Evolutionary conservation across 2,113 vertebrate genomes (phyloP).

Genomic region (Carassius auratus): DNA sequence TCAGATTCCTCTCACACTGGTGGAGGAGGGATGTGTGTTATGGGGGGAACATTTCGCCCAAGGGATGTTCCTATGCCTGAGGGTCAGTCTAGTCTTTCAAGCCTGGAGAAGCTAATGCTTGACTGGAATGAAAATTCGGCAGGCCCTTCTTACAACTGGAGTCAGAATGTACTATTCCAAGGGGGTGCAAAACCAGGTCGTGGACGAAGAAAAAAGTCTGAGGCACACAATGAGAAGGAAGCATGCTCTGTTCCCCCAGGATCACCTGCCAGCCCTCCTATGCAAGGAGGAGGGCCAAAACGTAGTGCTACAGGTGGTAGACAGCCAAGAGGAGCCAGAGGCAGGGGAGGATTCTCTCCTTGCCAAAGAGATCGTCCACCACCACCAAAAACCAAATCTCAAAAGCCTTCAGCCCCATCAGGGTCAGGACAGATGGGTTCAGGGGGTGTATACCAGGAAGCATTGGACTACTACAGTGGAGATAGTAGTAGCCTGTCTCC

Average conservation of each 20-base stretch:
- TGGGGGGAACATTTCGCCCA: conserved; percentile 77
- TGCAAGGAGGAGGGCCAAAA: conserved; percentile 82
- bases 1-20: conserved; percentile 95
- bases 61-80: conserved; percentile 81
- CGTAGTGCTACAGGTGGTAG: conserved; percentile 86
- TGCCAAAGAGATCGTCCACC: conserved; percentile 88
- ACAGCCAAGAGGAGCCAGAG: conserved; percentile 84
- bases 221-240: conserved; percentile 83
- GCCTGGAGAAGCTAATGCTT: conserved; percentile 98
- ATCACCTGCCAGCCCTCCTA: conserved; percentile 86
- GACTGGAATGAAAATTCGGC: conserved; percentile 97
- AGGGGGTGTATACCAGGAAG: conserved; percentile 85
- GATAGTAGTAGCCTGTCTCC: conserved; percentile 96
- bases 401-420: conserved; percentile 76
- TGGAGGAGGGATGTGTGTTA: conserved; percentile 61
- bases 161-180: conserved; percentile 97
- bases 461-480: conserved; percentile 95
- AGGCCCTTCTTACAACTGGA: conserved; percentile 95
- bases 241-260: conserved; percentile 80
- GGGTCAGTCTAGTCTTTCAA: conserved; percentile 94
- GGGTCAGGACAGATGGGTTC: conserved; percentile 74
- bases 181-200: conserved; percentile 89
- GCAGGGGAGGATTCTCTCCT: conserved; percentile 81
- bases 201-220: conserved; percentile 92
- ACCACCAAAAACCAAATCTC: conserved; percentile 78